Evolutionary conservation across 2,888 invertebrate species (phyloP).

Genomic region (Agrilus mali): DNA sequence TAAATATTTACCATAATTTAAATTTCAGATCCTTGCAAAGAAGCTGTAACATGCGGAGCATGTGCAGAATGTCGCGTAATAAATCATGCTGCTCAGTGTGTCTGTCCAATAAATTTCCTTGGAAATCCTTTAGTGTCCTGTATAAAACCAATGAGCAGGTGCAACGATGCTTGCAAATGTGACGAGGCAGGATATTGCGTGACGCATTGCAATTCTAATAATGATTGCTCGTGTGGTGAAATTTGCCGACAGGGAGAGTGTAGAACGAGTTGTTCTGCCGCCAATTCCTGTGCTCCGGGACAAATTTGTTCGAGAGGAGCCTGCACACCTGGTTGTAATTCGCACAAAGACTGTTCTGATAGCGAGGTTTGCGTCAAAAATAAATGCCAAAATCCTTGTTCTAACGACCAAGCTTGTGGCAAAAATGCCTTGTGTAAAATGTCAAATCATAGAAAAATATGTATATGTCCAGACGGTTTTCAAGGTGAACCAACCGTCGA

Average conservation of each 20-base stretch:
- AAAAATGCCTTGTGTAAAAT: constrained; percentile 68
- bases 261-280: constrained; percentile 54
- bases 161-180: constrained; percentile 67
- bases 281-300: constrained; percentile 58
- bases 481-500: constrained; percentile 67
- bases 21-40: constrained; percentile 62
- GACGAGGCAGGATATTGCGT: constrained; percentile 73
- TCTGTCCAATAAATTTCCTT: constrained; percentile 66
- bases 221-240: constrained; percentile 74
- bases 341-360: constrained; percentile 65
- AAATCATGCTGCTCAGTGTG: constrained; percentile 77
- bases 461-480: constrained; percentile 76
- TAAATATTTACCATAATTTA: constrained; percentile 5
- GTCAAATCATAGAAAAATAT: constrained; percentile 69
- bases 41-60: constrained; percentile 61
- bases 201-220: constrained; percentile 48
- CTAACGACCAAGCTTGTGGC: constrained; percentile 58
- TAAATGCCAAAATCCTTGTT: constrained; percentile 60
- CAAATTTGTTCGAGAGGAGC: constrained; percentile 61
- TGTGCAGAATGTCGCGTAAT: constrained; percentile 74
- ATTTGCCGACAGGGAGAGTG: constrained; percentile 62
- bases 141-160: constrained; percentile 54
- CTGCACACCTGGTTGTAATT: constrained; percentile 69
- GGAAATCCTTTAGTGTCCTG: constrained; percentile 76
- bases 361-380: constrained; percentile 59